phyloP scores from a whole-genome alignment of 2,113 vertebrate species.

The Toxotes chatareus region DNA sequence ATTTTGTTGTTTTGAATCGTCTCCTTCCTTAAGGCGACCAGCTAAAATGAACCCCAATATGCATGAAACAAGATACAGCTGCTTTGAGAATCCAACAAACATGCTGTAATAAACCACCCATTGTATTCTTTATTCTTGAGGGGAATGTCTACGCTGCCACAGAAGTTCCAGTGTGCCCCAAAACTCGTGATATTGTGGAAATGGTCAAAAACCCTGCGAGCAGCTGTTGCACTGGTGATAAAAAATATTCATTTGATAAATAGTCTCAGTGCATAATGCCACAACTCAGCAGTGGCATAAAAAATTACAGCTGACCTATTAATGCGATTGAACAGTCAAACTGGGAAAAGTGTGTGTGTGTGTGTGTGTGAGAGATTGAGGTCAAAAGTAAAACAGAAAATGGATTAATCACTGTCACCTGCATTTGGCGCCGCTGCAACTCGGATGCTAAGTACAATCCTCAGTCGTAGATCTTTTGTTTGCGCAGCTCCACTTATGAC shows the following conservation, averaged over 20 bases:
- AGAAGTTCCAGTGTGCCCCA: slow-evolving; percentile 10
- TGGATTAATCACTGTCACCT: slow-evolving; percentile 60
- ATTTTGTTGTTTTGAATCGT: slow-evolving; percentile 38
- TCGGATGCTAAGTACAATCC: slow-evolving; percentile 34
- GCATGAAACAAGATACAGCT: slow-evolving; percentile 42
- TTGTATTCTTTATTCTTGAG: slow-evolving; percentile 27
- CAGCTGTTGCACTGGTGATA: slow-evolving; percentile 5
- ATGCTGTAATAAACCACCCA: slow-evolving; percentile 39
- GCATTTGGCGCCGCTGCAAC: background rate
- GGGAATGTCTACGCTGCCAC: background rate
- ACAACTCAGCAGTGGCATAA: slow-evolving; percentile 11
- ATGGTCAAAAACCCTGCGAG: background rate
- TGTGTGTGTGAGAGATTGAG: slow-evolving; percentile 19
- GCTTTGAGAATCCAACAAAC: slow-evolving; percentile 46
- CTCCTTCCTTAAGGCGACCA: slow-evolving; percentile 12
- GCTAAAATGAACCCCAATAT: slow-evolving; percentile 28
- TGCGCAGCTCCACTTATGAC: slow-evolving; percentile 39
- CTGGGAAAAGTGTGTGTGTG: background rate
- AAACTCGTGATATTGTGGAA: slow-evolving; percentile 29
- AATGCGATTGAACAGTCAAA: slow-evolving; percentile 33
- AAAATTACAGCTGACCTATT: slow-evolving; percentile 6
- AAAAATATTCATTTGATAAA: slow-evolving; percentile 51
- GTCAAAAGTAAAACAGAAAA: slow-evolving; percentile 47
- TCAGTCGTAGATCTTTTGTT: slow-evolving; percentile 50
- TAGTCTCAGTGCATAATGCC: slow-evolving; percentile 14